Evolutionary conservation across 1,140 invertebrate genomes (phyloP).

Genomic region (Maconellicoccus hirsutus): DNA sequence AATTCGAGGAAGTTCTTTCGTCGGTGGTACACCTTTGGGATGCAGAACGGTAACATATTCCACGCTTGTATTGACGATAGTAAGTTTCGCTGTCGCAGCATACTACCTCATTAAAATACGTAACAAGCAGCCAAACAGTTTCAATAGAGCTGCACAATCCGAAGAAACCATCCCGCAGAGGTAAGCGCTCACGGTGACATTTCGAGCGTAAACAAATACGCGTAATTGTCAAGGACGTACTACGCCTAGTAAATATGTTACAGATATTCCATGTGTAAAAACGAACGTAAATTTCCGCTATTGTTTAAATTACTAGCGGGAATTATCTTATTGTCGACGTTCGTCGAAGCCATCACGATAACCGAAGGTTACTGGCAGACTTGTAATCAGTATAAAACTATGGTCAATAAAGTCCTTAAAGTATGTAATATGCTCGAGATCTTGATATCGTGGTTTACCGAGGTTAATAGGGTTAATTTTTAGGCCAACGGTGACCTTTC

Average conservation of each 20-base stretch:
- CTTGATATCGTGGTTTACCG: background rate
- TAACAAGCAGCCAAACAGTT: background rate
- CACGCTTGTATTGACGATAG: background rate
- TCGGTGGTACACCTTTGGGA: background rate
- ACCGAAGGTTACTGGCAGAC: background rate
- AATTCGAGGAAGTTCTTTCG: background rate
- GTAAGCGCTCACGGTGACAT: background rate
- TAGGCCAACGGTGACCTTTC: slow-evolving; percentile 44
- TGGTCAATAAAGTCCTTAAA: background rate
- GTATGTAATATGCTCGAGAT: background rate
- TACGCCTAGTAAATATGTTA: background rate
- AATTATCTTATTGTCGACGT: background rate
- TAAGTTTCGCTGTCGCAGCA: background rate
- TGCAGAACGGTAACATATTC: background rate
- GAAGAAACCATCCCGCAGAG: background rate
- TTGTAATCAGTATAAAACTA: background rate
- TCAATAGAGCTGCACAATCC: background rate
- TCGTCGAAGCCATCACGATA: background rate
- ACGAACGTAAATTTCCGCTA: background rate
- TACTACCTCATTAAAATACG: background rate
- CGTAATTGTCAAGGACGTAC: background rate
- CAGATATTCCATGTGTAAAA: background rate
- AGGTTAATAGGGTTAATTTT: background rate
- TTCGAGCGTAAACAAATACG: background rate
- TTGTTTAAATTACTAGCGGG: background rate